These are phyloP conservation scores for Monodelphis domestica DNA, from an alignment of 2,797 vertebrate species.

Conservation along the genomic window DNA sequence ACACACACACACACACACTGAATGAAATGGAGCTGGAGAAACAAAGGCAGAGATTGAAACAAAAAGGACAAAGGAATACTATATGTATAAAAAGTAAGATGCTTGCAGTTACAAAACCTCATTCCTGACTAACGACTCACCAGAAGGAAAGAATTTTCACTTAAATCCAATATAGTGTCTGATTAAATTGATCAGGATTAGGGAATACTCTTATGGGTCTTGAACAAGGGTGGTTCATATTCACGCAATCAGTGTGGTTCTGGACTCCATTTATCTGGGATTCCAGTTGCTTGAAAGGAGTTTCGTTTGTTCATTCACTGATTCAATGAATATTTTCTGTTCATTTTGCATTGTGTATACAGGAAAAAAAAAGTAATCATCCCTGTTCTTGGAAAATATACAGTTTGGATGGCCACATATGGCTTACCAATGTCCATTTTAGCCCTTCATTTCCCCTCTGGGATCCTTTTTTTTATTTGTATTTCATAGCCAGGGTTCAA, in stretches of 20 bases:
- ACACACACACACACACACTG: not conserved
- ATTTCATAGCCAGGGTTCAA: too few relatives aligned
- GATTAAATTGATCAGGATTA: not conserved
- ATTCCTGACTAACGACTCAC: not conserved
- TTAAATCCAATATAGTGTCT: not conserved
- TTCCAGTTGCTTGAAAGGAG: not conserved
- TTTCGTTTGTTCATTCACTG: not conserved
- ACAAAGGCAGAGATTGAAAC: not conserved
- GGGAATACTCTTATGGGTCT: not conserved
- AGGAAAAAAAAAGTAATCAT: too few relatives aligned
- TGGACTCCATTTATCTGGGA: constrained; percentile 12
- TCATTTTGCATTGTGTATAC: too few relatives aligned
- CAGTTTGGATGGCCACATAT: too few relatives aligned
- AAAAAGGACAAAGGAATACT: not conserved
- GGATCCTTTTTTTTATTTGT: too few relatives aligned
- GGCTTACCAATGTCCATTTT: too few relatives aligned
- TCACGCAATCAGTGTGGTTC: too few relatives aligned
- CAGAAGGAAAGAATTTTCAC: constrained; percentile 1
- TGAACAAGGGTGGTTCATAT: not conserved
- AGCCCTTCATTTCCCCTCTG: too few relatives aligned
- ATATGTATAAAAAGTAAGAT: not conserved
- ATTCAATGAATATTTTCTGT: not conserved
- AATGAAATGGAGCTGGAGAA: not conserved
- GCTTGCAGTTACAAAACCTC: constrained; percentile 15
- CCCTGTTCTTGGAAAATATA: too few relatives aligned